These are phyloP conservation scores for Oreochromis tanganicae DNA, from an alignment of 2,113 vertebrate genomes.

Conservation along the genomic window DNA sequence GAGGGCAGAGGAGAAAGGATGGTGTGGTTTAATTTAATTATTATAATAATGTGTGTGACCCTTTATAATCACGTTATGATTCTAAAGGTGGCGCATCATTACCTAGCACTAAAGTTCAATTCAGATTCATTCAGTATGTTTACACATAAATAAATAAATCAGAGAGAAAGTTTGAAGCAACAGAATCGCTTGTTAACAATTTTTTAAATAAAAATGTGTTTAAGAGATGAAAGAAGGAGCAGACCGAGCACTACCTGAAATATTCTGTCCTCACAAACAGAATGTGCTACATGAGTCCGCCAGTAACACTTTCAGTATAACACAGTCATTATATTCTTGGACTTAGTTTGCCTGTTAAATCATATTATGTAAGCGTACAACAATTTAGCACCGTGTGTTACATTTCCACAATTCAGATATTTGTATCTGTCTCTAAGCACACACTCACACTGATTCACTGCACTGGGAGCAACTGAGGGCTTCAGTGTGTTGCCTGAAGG, in stretches of 20 bases:
- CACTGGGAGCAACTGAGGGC: rapidly evolving
- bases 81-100: not conserved
- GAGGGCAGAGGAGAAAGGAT: not conserved
- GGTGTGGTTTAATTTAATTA: not conserved
- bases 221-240: not conserved
- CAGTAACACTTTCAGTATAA: rapidly evolving
- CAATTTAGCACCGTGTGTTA: not conserved
- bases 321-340: not conserved
- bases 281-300: not conserved
- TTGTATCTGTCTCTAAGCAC: not conserved
- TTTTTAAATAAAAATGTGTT: not conserved
- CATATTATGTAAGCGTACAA: not conserved
- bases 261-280: not conserved
- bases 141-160: not conserved
- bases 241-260: not conserved
- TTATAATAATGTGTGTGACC: not conserved
- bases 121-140: not conserved
- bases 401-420: not conserved
- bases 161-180: not conserved
- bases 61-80: not conserved
- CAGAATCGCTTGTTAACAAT: not conserved
- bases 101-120: not conserved
- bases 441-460: rapidly evolving
- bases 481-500: not conserved
- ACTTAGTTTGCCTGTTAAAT: not conserved